phyloP scores from a whole-genome alignment of 2,113 vertebrate genomes.

The Rhegmatorhina hoffmannsi region DNA sequence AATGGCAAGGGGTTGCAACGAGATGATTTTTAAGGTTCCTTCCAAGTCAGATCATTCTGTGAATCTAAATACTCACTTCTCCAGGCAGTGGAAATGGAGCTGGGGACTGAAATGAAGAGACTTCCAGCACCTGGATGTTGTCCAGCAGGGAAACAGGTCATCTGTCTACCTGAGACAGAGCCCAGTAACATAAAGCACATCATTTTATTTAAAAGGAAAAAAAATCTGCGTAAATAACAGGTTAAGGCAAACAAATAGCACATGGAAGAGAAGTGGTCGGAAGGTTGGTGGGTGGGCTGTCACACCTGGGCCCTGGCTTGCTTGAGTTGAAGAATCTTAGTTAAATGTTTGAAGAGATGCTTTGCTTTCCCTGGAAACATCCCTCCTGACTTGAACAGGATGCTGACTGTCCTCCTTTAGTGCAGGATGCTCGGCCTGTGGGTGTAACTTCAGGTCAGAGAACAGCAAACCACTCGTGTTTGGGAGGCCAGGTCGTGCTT shows the following conservation, averaged over 20 bases:
- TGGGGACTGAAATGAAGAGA: conserved; percentile 29
- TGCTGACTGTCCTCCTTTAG: conserved; percentile 29
- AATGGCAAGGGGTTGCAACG: neutral
- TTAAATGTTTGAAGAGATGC: neutral
- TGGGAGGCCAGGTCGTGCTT: neutral
- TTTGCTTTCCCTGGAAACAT: neutral
- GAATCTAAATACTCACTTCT: neutral
- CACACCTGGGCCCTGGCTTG: conserved; percentile 1
- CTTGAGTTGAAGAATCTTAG: neutral
- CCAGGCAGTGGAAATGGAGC: neutral
- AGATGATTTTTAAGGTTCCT: neutral
- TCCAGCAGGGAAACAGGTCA: neutral
- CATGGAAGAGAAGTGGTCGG: neutral
- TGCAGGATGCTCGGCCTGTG: neutral
- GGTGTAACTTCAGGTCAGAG: neutral
- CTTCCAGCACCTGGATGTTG: neutral
- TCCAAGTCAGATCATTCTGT: neutral
- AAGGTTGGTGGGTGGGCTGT: neutral
- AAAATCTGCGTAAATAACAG: conserved; percentile 12
- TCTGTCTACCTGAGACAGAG: conserved; percentile 42
- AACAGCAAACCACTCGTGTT: neutral
- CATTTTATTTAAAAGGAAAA: conserved; percentile 44
- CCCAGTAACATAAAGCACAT: conserved; percentile 25
- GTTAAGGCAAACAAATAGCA: conserved; percentile 56
- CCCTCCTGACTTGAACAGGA: neutral